Percentiles rank a stretch among this genome's conserved stretches.
Evolutionary conservation across 2,888 invertebrate species (phyloP).

Genomic region (Drosophila differens): DNA sequence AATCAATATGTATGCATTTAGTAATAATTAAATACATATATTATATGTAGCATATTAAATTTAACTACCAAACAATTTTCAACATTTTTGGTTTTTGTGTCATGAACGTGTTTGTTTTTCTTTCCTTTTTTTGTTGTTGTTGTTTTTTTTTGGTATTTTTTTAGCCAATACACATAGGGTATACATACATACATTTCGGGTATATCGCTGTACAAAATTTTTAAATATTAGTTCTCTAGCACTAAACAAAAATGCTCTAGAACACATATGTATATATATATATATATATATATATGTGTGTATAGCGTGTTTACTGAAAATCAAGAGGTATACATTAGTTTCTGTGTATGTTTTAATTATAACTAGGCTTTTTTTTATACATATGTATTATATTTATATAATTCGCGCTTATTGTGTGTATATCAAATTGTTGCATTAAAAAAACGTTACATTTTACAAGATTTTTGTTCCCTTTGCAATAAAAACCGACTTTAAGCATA

Average conservation of each 20-base stretch:
- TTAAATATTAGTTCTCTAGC: slow-evolving; percentile 51
- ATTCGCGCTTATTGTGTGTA: slow-evolving; percentile 27
- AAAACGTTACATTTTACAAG: slow-evolving; percentile 42
- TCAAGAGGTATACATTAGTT: slow-evolving; percentile 50
- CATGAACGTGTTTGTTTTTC: slow-evolving; percentile 4
- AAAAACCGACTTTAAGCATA: slow-evolving; percentile 53
- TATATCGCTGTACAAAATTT: slow-evolving; percentile 55
- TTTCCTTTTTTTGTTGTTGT: background rate
- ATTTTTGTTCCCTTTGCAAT: slow-evolving; percentile 70
- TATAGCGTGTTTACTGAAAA: slow-evolving; percentile 46
- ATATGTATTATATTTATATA: slow-evolving; percentile 28
- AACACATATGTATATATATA: slow-evolving; percentile 43
- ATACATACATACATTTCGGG: slow-evolving; percentile 19
- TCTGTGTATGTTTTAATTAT: slow-evolving; percentile 40
- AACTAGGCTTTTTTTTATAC: slow-evolving; percentile 34
- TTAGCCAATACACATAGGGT: slow-evolving; percentile 28
- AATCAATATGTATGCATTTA: slow-evolving; percentile 42
- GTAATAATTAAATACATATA: slow-evolving; percentile 39
- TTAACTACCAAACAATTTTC: slow-evolving; percentile 48
- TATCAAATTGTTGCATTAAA: slow-evolving; percentile 38
- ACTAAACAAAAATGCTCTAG: slow-evolving; percentile 59
- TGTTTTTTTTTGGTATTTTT: slow-evolving; percentile 22
- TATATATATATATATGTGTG: slow-evolving; percentile 24
- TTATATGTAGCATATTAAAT: slow-evolving; percentile 37
- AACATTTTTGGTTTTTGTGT: slow-evolving; percentile 32